Evolutionary conservation across 2,797 vertebrate genomes (phyloP).

Genomic region (Sebastes minor): DNA sequence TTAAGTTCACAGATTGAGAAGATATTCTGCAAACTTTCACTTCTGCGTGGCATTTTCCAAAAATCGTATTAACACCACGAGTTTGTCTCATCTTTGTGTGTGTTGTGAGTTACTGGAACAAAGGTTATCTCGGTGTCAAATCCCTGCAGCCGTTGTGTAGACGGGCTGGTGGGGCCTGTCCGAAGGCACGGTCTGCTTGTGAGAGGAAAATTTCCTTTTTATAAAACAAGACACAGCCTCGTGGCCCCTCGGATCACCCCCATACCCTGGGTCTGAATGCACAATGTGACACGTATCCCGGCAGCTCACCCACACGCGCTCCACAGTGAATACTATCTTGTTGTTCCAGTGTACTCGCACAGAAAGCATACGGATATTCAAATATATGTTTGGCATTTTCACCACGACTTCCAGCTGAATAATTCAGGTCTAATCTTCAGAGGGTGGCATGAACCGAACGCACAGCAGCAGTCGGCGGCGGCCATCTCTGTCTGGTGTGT

Average conservation of each 20-base stretch:
- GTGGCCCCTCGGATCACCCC: slow-evolving; percentile 34
- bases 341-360: slow-evolving; percentile 31
- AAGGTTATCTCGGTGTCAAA: slow-evolving; percentile 45
- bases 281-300: slow-evolving; percentile 20
- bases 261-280: slow-evolving; percentile 37
- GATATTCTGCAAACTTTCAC: slow-evolving; percentile 26
- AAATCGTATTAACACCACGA: slow-evolving; percentile 21
- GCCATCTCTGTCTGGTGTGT: slow-evolving; percentile 54
- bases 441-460: slow-evolving; percentile 58
- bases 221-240: slow-evolving; percentile 56
- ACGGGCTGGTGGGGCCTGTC: slow-evolving; percentile 28
- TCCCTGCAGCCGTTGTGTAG: slow-evolving; percentile 30
- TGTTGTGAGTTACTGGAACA: slow-evolving; percentile 2
- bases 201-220: slow-evolving; percentile 57
- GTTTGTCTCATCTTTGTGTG: slow-evolving; percentile 5
- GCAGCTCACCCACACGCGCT: slow-evolving; percentile 26
- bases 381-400: slow-evolving; percentile 70
- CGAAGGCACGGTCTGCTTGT: slow-evolving; percentile 37
- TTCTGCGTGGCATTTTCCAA: neutral
- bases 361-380: slow-evolving; percentile 60
- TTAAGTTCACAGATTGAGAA: slow-evolving; percentile 7
- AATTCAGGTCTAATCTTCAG: slow-evolving; percentile 69
- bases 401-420: slow-evolving; percentile 71
- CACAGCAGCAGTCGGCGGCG: slow-evolving; percentile 38
- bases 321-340: slow-evolving; percentile 32